A percentile compares a stretch with the other conserved stretches of the same genome.
phyloP scores from a whole-genome alignment of 2,797 vertebrate genomes.

The Pristis pectinata region DNA sequence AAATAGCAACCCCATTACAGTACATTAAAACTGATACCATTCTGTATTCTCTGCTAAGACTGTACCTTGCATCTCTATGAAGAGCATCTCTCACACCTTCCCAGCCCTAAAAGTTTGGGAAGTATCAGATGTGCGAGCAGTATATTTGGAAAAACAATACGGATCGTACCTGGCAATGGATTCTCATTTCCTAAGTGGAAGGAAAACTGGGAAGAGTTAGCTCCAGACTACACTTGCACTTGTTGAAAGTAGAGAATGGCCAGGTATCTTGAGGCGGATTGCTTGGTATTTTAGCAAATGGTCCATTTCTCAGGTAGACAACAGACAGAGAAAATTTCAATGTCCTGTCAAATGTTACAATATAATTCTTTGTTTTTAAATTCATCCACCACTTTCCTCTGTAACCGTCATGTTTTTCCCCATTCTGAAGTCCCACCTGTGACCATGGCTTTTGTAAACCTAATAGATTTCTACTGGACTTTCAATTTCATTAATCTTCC shows the following conservation, averaged over 20 bases:
- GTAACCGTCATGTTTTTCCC: neutral
- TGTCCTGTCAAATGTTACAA: neutral
- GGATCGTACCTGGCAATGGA: neutral
- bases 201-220: neutral
- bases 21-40: neutral
- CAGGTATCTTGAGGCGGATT: neutral
- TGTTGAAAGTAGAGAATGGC: neutral
- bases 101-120: neutral
- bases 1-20: neutral
- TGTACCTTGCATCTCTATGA: neutral
- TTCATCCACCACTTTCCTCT: too few relatives aligned
- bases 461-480: neutral
- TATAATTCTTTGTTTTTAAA: neutral
- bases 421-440: neutral
- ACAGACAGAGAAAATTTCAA: neutral
- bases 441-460: neutral
- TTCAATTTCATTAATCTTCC: neutral
- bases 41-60: neutral
- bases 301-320: neutral
- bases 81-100: too few relatives aligned
- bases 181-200: neutral
- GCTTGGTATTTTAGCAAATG: neutral
- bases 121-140: neutral
- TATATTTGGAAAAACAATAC: neutral
- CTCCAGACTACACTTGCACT: neutral